Conservation (phyloP, 2,797 vertebrate genomes). For the Lacerta viridis region DNA sequence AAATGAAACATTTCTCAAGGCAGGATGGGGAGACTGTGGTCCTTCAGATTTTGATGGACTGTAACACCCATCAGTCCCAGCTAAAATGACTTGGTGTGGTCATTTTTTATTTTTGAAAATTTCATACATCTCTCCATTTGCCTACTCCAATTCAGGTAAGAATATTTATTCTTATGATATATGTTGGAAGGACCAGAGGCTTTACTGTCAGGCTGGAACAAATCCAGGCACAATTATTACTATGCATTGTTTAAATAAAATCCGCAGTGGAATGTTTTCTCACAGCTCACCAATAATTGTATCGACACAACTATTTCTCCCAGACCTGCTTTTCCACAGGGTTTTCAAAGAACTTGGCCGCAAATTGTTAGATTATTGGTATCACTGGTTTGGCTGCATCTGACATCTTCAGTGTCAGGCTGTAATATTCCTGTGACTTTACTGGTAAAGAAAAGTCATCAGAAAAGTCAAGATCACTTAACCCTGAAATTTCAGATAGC, state of each 20-base stretch:
- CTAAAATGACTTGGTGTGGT: too few species aligned
- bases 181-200: not conserved
- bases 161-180: not conserved
- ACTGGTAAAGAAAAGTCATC: not conserved
- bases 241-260: not conserved
- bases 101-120: not conserved
- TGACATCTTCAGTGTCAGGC: conserved; percentile 23
- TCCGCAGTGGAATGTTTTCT: not conserved
- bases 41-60: too few species aligned
- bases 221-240: not conserved
- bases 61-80: too few species aligned
- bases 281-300: not conserved
- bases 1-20: not conserved
- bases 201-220: not conserved
- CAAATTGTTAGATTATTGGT: conserved; percentile 23
- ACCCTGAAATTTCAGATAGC: conserved; percentile 10
- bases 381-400: not conserved
- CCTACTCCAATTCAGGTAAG: not conserved
- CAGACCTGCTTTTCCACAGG: not conserved
- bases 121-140: not conserved
- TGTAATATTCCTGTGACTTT: not conserved
- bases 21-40: too few species aligned
- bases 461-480: conserved; percentile 37
- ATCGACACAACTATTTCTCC: not conserved
- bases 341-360: not conserved